Percentiles rank a stretch among this genome's conserved stretches.
These are phyloP conservation scores for Harpalus rubripes DNA, from an alignment of 2,888 invertebrate genomes.

Conservation along the genomic window DNA sequence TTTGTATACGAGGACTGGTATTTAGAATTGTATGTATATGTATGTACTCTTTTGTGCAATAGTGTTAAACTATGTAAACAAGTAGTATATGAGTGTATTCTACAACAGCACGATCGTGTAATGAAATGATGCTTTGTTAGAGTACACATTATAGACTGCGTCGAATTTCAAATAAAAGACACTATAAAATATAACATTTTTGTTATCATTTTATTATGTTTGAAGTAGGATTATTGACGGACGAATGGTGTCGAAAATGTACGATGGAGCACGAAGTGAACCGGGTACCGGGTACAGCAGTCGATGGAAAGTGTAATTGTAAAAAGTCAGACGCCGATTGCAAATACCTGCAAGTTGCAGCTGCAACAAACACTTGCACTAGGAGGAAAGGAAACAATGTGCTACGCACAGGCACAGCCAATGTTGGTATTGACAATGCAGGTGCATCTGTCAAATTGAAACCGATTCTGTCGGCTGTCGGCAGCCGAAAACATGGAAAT, in stretches of 20 bases:
- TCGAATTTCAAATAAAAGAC: conserved; percentile 54
- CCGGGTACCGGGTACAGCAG: neutral
- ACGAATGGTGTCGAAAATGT: neutral
- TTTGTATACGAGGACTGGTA: conserved; percentile 65
- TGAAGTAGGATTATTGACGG: conserved; percentile 6
- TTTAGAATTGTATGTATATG: conserved; percentile 64
- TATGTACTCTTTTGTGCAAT: conserved; percentile 65
- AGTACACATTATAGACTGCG: conserved; percentile 18
- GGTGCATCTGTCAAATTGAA: neutral
- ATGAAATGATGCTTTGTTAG: neutral
- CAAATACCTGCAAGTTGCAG: neutral
- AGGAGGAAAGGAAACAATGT: neutral
- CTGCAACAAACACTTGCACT: neutral
- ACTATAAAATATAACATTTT: conserved; percentile 33
- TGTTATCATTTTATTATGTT: neutral
- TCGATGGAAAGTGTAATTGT: conserved; percentile 6
- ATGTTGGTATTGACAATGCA: neutral
- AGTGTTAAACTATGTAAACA: conserved; percentile 60
- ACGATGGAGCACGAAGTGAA: neutral
- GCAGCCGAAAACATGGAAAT: neutral
- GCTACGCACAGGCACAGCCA: neutral
- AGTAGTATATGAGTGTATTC: conserved; percentile 54
- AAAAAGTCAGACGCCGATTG: conserved; percentile 8
- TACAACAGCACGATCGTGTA: conserved; percentile 34
- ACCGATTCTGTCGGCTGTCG: neutral